Conservation (phyloP, 2,888 invertebrate species). For the Xylocampa areola region DNA sequence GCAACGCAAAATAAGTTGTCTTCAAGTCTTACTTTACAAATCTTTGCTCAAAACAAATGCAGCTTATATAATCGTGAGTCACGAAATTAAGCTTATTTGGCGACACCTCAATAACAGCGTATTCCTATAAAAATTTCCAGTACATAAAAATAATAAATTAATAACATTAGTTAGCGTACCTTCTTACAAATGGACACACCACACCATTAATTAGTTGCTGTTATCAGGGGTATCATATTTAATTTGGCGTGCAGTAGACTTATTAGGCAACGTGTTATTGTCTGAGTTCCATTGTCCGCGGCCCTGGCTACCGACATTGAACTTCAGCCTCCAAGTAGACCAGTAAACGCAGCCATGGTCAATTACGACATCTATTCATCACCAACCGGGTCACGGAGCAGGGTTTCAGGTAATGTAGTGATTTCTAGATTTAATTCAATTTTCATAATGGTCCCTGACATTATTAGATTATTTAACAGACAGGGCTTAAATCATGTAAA, state of each 20-base stretch:
- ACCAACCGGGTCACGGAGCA: slow-evolving; percentile 77
- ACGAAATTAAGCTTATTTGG: too few relatives aligned
- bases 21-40: too few relatives aligned
- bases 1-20: too few relatives aligned
- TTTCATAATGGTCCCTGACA: slow-evolving; percentile 64
- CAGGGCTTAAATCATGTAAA: not conserved
- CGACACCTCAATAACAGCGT: too few relatives aligned
- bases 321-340: slow-evolving; percentile 68
- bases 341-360: slow-evolving; percentile 68
- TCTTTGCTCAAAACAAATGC: too few relatives aligned
- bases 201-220: not conserved
- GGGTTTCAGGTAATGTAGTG: slow-evolving; percentile 65
- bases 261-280: slow-evolving; percentile 39
- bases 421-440: slow-evolving; percentile 64
- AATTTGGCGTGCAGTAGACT: slow-evolving; percentile 32
- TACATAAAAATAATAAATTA: too few relatives aligned
- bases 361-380: slow-evolving; percentile 70
- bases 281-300: slow-evolving; percentile 38
- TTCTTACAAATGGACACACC: too few relatives aligned
- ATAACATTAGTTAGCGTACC: too few relatives aligned
- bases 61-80: too few relatives aligned
- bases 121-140: too few relatives aligned
- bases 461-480: slow-evolving; percentile 42
- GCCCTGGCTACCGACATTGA: slow-evolving; percentile 69
- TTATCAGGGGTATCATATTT: slow-evolving; percentile 26